Conservation (phyloP, 2,888 invertebrate species). For the Ernsta delagoae region DNA sequence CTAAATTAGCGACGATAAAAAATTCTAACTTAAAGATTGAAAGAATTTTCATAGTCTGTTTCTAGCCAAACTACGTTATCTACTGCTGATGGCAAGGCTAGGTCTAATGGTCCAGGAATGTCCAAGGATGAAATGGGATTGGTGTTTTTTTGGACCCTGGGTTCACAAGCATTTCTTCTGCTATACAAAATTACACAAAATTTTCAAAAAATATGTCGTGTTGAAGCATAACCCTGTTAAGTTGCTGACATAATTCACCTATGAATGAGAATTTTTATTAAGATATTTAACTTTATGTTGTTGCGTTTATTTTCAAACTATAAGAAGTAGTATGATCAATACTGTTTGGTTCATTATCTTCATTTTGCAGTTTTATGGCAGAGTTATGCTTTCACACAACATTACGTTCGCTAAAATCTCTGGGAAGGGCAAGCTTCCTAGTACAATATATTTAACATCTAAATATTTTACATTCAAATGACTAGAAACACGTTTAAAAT, state of each 20-base stretch:
- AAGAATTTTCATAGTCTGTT: conserved; percentile 22
- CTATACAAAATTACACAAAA: conserved; percentile 32
- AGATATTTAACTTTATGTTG: no score
- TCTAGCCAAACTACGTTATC: conserved; percentile 44
- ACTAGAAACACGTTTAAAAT: conserved; percentile 15
- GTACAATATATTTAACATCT: conserved; percentile 21
- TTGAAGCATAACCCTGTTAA: not conserved
- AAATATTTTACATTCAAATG: conserved; percentile 26
- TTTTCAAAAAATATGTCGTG: not conserved
- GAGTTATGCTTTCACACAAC: conserved; percentile 5
- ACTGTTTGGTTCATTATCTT: no score
- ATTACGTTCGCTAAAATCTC: not conserved
- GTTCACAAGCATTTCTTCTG: conserved; percentile 50
- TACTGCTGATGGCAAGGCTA: conserved; percentile 61
- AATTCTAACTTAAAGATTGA: conserved; percentile 11
- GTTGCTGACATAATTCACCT: no score
- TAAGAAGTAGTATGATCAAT: no score
- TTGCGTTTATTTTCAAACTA: no score
- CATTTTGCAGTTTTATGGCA: no score
- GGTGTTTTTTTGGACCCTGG: conserved; percentile 83
- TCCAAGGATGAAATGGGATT: conserved; percentile 75
- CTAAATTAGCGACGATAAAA: no score
- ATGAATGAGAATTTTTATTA: no score
- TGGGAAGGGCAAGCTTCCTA: conserved; percentile 27
- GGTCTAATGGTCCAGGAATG: conserved; percentile 70